Conservation (phyloP, 1,140 invertebrate species). For the Orussus abietinus region DNA sequence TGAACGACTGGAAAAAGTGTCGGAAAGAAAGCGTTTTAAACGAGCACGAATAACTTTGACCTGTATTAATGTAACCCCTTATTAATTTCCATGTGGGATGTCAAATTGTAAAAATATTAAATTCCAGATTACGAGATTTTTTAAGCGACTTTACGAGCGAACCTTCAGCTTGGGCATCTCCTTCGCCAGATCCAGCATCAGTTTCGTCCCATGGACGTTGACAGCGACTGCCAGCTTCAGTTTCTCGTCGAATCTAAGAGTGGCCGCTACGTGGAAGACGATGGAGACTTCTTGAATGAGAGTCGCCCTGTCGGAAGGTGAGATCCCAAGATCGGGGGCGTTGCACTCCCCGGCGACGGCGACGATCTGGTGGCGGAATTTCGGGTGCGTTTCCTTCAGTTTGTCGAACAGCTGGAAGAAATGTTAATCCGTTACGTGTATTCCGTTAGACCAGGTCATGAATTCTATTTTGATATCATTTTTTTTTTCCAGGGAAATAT, state of each 20-base stretch:
- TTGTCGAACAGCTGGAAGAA: constrained; percentile 57
- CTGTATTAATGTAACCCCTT: constrained; percentile 24
- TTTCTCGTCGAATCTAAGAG: constrained; percentile 68
- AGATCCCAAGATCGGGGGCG: constrained; percentile 51
- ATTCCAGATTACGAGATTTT: constrained; percentile 8
- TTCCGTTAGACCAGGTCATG: too few relatives aligned
- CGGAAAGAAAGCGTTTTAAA: constrained; percentile 13
- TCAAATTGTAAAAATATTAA: not conserved
- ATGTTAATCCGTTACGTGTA: too few relatives aligned
- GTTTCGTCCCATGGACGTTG: constrained; percentile 65
- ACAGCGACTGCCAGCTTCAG: constrained; percentile 62
- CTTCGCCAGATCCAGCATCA: constrained; percentile 61
- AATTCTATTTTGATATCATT: too few relatives aligned
- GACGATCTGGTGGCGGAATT: constrained; percentile 61
- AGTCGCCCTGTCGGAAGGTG: constrained; percentile 40
- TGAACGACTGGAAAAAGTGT: constrained; percentile 54
- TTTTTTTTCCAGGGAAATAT: too few relatives aligned
- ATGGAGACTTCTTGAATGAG: constrained; percentile 62
- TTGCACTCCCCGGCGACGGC: constrained; percentile 59
- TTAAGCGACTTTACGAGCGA: constrained; percentile 5
- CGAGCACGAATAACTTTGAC: constrained; percentile 4
- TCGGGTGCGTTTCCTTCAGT: constrained; percentile 56
- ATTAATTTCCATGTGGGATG: constrained; percentile 32
- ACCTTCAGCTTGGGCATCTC: constrained; percentile 66
- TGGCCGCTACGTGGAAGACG: constrained; percentile 69